A percentile compares a stretch with the other conserved stretches of the same genome.
phyloP scores from a whole-genome alignment of 2,888 invertebrate species.

The Euphydryas editha region DNA sequence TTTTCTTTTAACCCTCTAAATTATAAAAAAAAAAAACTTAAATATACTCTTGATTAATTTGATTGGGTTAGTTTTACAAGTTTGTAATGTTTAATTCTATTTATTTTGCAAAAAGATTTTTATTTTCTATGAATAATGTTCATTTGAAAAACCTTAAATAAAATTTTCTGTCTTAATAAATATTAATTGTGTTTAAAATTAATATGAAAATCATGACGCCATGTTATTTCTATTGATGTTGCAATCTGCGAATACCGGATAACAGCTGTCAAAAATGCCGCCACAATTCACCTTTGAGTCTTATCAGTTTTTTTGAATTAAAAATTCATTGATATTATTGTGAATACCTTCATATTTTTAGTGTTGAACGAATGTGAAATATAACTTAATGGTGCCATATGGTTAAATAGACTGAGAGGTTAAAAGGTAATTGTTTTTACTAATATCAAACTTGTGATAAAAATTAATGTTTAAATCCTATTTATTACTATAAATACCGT shows the following conservation, averaged over 20 bases:
- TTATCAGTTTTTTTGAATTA: constrained; percentile 10
- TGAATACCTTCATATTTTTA: neutral
- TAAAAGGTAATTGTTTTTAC: neutral
- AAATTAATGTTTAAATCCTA: neutral
- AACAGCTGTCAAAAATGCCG: constrained; percentile 25
- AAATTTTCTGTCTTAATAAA: too few relatives aligned
- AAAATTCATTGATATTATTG: neutral
- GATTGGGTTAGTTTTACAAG: too few relatives aligned
- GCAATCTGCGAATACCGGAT: neutral
- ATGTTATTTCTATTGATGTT: constrained; percentile 4
- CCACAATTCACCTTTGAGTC: constrained; percentile 8
- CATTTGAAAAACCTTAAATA: too few relatives aligned
- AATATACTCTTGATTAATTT: too few relatives aligned
- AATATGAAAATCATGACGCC: neutral
- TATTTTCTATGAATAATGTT: too few relatives aligned
- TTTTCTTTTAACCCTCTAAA: too few relatives aligned
- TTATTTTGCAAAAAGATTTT: too few relatives aligned
- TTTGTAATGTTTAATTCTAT: too few relatives aligned
- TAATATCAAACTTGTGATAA: neutral
- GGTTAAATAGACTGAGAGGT: neutral
- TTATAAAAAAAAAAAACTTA: too few relatives aligned
- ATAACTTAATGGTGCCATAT: neutral
- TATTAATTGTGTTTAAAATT: too few relatives aligned
- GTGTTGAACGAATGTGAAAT: neutral
- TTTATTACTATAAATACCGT: neutral